Conservation (phyloP, 2,113 vertebrate species). For the Oxyruncus cristatus region DNA sequence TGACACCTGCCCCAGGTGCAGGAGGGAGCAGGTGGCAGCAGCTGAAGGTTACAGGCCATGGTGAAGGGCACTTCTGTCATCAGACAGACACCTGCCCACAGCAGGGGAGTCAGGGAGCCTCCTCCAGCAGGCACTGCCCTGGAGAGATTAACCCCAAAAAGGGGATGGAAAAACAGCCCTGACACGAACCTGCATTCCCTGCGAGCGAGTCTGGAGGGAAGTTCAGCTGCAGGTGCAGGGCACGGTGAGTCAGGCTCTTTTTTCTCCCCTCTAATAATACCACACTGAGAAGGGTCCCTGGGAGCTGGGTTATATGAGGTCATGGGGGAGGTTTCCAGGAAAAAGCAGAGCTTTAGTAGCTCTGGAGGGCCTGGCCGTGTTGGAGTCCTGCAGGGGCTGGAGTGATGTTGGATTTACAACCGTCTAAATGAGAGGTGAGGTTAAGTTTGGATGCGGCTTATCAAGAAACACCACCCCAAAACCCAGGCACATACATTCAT, state of each 20-base stretch:
- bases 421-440: not conserved
- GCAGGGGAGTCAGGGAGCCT: not conserved
- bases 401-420: not conserved
- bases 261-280: not conserved
- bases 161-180: slow-evolving; percentile 12
- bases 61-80: not conserved
- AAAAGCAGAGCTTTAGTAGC: not conserved
- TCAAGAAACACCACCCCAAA: not conserved
- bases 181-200: not conserved
- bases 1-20: not conserved
- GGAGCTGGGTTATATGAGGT: not conserved
- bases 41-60: not conserved
- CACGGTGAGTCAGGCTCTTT: not conserved
- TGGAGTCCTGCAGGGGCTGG: not conserved
- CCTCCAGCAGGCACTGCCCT: not conserved
- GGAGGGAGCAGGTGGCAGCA: not conserved
- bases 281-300: not conserved
- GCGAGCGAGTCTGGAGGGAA: not conserved
- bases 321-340: not conserved
- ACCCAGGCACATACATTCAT: too few relatives aligned
- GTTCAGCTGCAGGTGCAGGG: not conserved
- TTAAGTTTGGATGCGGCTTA: not conserved
- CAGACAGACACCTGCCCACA: not conserved
- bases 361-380: not conserved
- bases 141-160: not conserved